Percentiles rank a stretch among this genome's conserved stretches.
These are phyloP conservation scores for Siphlonurus alternatus DNA, from an alignment of 2,888 invertebrate species.

Conservation along the genomic window DNA sequence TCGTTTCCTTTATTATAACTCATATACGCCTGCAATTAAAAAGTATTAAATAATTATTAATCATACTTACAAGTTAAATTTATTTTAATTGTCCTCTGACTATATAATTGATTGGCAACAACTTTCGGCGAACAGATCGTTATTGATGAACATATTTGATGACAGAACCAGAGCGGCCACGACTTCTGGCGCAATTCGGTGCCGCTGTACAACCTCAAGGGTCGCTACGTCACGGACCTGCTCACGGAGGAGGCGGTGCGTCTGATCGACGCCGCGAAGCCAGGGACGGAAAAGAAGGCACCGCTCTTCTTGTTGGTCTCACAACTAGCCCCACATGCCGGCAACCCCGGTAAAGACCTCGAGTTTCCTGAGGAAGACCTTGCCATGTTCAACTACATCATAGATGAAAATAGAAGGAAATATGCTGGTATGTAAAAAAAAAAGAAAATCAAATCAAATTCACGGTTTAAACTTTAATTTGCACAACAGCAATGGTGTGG, in stretches of 20 bases:
- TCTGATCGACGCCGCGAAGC: conserved; percentile 21
- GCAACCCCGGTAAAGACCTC: neutral
- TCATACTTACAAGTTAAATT: no score
- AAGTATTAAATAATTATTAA: no score
- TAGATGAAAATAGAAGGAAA: neutral
- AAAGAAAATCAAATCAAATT: neutral
- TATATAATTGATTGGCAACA: no score
- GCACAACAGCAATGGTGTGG: conserved; percentile 1
- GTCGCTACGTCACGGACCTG: conserved; percentile 30
- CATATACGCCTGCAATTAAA: no score
- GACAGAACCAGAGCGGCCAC: conserved; percentile 19
- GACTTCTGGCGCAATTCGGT: conserved; percentile 28
- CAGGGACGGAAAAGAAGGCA: neutral
- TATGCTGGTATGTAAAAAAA: neutral
- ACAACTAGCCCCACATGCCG: neutral
- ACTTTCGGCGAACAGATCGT: no score
- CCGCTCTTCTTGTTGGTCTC: neutral
- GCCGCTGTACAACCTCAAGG: conserved; percentile 23
- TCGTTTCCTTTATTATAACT: no score
- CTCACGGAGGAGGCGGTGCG: conserved; percentile 29
- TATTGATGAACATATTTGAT: no score
- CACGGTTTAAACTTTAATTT: no score
- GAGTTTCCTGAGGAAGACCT: neutral
- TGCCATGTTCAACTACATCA: neutral
- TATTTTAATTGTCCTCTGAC: no score